Percentiles rank a stretch among this genome's conserved stretches.
These are phyloP conservation scores for Rhynchonycteris naso DNA, from an alignment of 2,797 vertebrate genomes.

Conservation along the genomic window DNA sequence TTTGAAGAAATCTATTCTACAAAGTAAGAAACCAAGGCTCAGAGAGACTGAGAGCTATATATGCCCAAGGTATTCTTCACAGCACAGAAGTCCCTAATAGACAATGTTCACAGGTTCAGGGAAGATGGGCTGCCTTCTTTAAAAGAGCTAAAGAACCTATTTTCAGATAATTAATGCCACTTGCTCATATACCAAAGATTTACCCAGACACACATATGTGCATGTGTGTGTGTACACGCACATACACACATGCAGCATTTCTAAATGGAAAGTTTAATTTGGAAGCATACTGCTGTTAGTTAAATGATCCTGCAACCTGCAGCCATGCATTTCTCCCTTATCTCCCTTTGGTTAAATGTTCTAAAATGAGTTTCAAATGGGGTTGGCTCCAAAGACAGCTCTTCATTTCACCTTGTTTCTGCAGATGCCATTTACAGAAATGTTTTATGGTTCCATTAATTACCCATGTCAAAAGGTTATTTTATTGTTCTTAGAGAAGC, in stretches of 20 bases:
- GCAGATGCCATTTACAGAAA: constrained; percentile 55
- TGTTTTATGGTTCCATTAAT: constrained; percentile 71
- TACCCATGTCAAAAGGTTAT: constrained; percentile 70
- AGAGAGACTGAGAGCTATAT: background rate
- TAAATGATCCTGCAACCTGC: constrained; percentile 73
- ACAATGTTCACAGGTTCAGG: background rate
- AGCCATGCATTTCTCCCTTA: constrained; percentile 57
- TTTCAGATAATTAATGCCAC: constrained; percentile 30
- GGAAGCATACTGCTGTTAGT: constrained; percentile 70
- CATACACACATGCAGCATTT: constrained; percentile 26
- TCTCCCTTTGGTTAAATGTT: constrained; percentile 78
- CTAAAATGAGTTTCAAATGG: constrained; percentile 77
- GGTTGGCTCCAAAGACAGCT: constrained; percentile 71
- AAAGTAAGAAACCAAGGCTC: constrained; percentile 4
- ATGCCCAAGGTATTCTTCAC: background rate
- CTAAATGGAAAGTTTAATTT: constrained; percentile 73
- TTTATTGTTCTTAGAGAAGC: constrained; percentile 72
- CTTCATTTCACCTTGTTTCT: constrained; percentile 77
- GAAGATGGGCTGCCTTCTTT: background rate
- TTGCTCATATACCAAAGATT: background rate
- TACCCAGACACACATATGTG: background rate
- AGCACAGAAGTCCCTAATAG: background rate
- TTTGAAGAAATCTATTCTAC: background rate
- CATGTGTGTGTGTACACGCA: fast-evolving
- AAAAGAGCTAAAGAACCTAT: constrained; percentile 10